Base-by-base conservation (phyloP, 2,888 invertebrate species). In the Pandemis heparana region DNA sequence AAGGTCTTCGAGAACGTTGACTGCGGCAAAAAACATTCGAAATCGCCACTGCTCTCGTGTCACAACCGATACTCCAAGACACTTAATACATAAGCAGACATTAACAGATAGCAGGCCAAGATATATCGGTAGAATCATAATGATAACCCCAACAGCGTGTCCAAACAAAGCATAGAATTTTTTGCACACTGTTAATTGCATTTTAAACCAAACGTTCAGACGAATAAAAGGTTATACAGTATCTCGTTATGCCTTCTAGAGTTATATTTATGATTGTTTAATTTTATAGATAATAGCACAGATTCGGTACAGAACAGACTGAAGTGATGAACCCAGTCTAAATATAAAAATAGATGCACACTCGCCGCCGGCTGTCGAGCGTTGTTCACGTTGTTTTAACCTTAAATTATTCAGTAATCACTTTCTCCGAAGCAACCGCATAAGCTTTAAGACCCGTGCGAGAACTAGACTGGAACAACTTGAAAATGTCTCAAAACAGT, bases 261-360 rank as follows among this genome's bases (percentile, higher is more conserved):
- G 51, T 10, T n/a, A 23, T 56, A n/a, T n/a, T n/a, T n/a, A 48
- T 53, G 60, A 41, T 18, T 51, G 51, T 61, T 65, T 46, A 48
- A 16, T 62, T 67, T 61, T 59, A 53, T 51, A 48, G 64, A 65
- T 46, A 38, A 41, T 51, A 48, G 69, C 59, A 51, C 59, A 69
- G 69, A 70, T 60, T 48, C 60, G 38, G 65, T 41, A 41, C 64
- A 77, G 80, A 78, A 32, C 64, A 77, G 80, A 78, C 87, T 86
- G 88, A 89, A 90, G 91, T 89, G 82, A 85, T 83, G 81, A 53
- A 53, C 53, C 82, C 83, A 80, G 83, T 81, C 91, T 84, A 87
- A 86, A 86, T 91, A 79, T 87, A 89, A 89, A 93, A 94, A 93
- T 92, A 94, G 94, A 88, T 78, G 80, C 85, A 79, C 82, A 83